Conservation (phyloP, 2,113 vertebrate genomes). For the Phalacrocorax aristotelis region DNA sequence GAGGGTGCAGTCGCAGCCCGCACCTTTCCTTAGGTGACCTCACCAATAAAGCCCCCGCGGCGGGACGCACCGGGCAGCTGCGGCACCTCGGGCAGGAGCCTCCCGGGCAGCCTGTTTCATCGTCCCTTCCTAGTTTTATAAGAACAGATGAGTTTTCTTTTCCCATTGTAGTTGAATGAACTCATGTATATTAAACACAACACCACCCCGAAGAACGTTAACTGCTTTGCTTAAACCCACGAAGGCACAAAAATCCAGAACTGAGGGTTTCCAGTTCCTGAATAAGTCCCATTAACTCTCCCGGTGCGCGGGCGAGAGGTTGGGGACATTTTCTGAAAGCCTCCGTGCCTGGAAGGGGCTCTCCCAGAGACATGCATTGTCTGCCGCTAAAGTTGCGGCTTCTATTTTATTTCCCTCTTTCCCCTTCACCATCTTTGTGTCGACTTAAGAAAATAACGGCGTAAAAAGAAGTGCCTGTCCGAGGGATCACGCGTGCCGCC, state of each 20-base stretch:
- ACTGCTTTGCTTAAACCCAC: slow-evolving; percentile 40
- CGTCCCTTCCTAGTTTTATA: slow-evolving; percentile 46
- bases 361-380: neutral
- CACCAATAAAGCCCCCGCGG: too few species aligned
- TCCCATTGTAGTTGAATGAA: slow-evolving; percentile 46
- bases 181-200: slow-evolving; percentile 64
- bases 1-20: neutral
- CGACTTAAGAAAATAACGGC: slow-evolving; percentile 41
- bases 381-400: slow-evolving; percentile 33
- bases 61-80: neutral
- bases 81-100: neutral
- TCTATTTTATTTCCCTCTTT: slow-evolving; percentile 44
- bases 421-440: slow-evolving; percentile 34
- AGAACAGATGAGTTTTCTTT: slow-evolving; percentile 51
- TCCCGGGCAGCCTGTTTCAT: neutral
- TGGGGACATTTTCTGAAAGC: neutral
- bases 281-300: slow-evolving; percentile 52
- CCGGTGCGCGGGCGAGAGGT: neutral
- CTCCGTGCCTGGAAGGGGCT: slow-evolving; percentile 16
- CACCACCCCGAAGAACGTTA: slow-evolving; percentile 35
- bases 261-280: slow-evolving; percentile 35
- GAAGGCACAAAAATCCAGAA: slow-evolving; percentile 43
- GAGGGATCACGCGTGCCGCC: slow-evolving; percentile 18
- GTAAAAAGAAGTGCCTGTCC: slow-evolving; percentile 20
- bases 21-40: neutral